Percentiles rank a stretch among this genome's conserved stretches.
Evolutionary conservation across 2,113 vertebrate genomes (phyloP).

Genomic region (Passerina amoena): DNA sequence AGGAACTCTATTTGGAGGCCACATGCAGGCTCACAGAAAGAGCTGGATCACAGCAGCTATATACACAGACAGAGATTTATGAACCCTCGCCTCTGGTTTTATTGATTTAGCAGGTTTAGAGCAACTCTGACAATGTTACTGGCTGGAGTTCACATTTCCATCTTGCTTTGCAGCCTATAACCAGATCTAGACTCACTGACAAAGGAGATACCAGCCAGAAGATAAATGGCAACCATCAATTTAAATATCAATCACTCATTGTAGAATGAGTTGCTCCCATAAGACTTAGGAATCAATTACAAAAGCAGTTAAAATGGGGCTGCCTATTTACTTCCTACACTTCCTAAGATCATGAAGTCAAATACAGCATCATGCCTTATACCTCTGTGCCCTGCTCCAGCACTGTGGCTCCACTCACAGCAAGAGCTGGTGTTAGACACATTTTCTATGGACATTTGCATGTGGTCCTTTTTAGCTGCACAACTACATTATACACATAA

Average conservation of each 20-base stretch:
- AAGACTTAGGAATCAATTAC: not conserved
- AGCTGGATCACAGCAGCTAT: not conserved
- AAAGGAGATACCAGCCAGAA: not conserved
- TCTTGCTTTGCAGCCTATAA: not conserved
- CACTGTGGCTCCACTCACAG: not conserved
- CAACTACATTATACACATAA: not conserved
- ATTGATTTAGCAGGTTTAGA: conserved; percentile 16
- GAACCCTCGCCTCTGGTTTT: not conserved
- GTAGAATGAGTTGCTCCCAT: not conserved
- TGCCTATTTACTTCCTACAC: not conserved
- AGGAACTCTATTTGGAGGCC: conserved; percentile 30
- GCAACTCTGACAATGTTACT: not conserved
- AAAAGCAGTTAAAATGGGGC: not conserved
- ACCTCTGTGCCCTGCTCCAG: not conserved
- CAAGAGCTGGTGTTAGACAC: accelerated
- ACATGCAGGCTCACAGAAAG: not conserved
- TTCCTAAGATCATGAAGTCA: not conserved
- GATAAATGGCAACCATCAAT: not conserved
- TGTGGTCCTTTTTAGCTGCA: not conserved
- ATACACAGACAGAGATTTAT: not conserved
- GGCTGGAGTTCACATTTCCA: not conserved
- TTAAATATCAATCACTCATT: not conserved
- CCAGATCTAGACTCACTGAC: not conserved
- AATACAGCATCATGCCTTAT: not conserved
- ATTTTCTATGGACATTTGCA: not conserved